Base-by-base conservation (phyloP, 2,888 invertebrate species). In the Dynastes tityus region DNA sequence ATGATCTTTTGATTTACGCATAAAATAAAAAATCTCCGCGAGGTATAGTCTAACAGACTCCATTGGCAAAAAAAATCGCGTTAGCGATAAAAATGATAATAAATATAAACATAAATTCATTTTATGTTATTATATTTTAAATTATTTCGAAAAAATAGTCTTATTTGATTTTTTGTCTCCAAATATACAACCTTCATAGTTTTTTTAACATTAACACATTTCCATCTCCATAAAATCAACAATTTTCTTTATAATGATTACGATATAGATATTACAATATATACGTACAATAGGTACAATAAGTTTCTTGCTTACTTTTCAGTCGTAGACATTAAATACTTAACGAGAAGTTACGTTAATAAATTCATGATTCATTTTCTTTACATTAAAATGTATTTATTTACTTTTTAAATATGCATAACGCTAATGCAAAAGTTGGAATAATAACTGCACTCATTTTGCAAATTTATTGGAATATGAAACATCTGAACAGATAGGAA, bases 31-130 rank as follows among this genome's bases (percentile, higher is more conserved):
- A 61, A 61, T 63, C 29, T 29, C 6, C 11, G 8, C 32, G 65
- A 53, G 3, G 6, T n/a, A 76, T 40, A 76, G 51, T 76, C 76
- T 76, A 76, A 76, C 76, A 76, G 65, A 76, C 76, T 65, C 76
- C 76, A 76, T 63, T 22, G 49, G 13, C 32, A 1, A 27, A 63
- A 32, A 63, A 11, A 29, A 22, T 55, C 32, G 27, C n/a, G n/a
- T 55, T 22, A 6, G n/a, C 55, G 3, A 22, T 8, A 55, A 3
- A 5, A 55, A 8, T 55, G 11, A 45, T 11, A 45, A 55, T 9
- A 63, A 32, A 13, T 63, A 29, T 29, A 63, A 63, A 45, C 6
- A 37, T 37, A 5, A 37, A 37, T 37, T 0, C 4, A 32, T 37
- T 22, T 22, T 37, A 5, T 37, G 37, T 37, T 37, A 2, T 45